Conservation (phyloP, 2,797 vertebrate species). For the Macropodus opercularis region DNA sequence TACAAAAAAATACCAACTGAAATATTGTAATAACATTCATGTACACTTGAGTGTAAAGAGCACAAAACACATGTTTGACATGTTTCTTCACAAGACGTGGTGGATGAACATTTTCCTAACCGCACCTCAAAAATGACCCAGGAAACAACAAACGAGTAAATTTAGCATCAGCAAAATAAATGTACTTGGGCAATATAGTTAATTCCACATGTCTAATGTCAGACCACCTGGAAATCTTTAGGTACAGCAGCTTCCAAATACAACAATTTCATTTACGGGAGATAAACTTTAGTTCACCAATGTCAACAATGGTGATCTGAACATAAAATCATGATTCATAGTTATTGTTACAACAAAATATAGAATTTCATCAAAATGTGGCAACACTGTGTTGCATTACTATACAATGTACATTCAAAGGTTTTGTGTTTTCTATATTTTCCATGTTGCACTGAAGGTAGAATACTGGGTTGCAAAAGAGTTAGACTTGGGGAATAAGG, state of each 20-base stretch:
- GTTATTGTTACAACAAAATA: constrained; percentile 12
- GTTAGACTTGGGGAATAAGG: no score
- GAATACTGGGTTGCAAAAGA: not conserved
- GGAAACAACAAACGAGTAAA: constrained; percentile 40
- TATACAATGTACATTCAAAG: not conserved
- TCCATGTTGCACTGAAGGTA: not conserved
- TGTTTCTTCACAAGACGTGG: constrained; percentile 9
- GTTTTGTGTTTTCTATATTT: not conserved
- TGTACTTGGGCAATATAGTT: constrained; percentile 9
- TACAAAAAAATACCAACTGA: constrained; percentile 9
- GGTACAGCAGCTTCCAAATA: constrained; percentile 2
- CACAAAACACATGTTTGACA: constrained; percentile 35
- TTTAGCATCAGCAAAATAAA: constrained; percentile 4
- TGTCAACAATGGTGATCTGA: not conserved
- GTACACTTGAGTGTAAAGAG: constrained; percentile 42
- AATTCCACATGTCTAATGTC: constrained; percentile 4
- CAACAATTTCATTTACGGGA: not conserved
- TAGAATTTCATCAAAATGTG: not conserved
- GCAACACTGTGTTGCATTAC: not conserved
- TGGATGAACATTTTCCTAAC: constrained; percentile 1
- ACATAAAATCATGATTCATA: not conserved
- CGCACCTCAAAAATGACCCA: constrained; percentile 33
- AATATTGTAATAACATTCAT: constrained; percentile 46
- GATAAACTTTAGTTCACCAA: constrained; percentile 3
- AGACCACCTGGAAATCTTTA: not conserved